A percentile compares a stretch with the other conserved stretches of the same genome.
Evolutionary conservation across 2,797 vertebrate genomes (phyloP).

Genomic region (Scolopax bukidnonensis): DNA sequence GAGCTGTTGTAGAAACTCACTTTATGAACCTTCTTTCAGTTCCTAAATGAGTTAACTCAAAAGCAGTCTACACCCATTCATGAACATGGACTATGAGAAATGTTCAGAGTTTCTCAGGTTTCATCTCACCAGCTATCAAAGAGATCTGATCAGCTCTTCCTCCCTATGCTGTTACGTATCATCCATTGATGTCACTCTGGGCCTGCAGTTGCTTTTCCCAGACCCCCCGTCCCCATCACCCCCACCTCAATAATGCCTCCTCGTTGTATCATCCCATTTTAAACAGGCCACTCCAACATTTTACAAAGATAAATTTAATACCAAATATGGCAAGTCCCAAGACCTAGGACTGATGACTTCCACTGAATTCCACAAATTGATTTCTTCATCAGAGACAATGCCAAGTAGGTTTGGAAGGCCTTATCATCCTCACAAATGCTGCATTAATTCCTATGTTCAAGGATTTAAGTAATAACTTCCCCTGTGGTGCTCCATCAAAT

Average conservation of each 20-base stretch:
- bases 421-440: neutral
- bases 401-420: neutral
- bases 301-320: neutral
- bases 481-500: neutral
- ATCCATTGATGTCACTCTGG: neutral
- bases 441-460: neutral
- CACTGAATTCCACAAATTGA: neutral
- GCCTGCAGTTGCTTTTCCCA: neutral
- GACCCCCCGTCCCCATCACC: rapidly evolving
- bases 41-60: neutral
- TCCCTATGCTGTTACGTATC: neutral
- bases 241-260: neutral
- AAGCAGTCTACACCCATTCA: neutral
- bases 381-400: neutral
- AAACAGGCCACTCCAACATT: neutral
- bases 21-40: neutral
- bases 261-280: neutral
- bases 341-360: neutral
- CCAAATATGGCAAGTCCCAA: neutral
- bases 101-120: neutral
- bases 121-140: neutral
- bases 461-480: neutral
- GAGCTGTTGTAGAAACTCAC: neutral
- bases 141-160: neutral
- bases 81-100: neutral